Percentiles rank a stretch among this genome's conserved stretches.
Evolutionary conservation across 2,113 vertebrate species (phyloP).

Genomic region (Hydrolagus affinis): DNA sequence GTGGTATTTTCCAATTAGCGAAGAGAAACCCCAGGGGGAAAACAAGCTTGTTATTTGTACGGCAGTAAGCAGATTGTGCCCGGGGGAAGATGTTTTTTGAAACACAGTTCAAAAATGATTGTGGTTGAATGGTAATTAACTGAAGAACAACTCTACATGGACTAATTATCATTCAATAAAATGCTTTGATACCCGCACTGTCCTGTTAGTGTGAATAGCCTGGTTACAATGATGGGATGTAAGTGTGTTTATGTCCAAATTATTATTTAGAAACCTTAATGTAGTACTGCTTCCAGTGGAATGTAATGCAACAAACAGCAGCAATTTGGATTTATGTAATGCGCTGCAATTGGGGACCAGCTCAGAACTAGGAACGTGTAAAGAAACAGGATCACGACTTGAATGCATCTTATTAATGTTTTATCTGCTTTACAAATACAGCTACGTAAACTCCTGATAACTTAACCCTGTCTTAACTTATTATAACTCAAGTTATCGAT

Average conservation of each 20-base stretch:
- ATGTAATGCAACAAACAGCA: not conserved
- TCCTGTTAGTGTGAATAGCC: no score
- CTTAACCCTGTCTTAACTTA: no score
- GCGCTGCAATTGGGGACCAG: no score
- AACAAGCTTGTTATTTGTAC: not conserved
- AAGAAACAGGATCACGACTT: no score
- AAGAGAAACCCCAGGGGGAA: not conserved
- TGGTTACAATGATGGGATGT: no score
- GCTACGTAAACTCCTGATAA: no score
- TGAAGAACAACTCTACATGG: not conserved
- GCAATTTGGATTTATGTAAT: no score
- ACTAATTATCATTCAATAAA: not conserved
- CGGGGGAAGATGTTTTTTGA: not conserved
- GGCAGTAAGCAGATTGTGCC: not conserved
- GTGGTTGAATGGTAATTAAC: conserved; percentile 1
- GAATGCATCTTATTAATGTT: no score
- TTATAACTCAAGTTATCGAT: no score
- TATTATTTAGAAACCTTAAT: not conserved
- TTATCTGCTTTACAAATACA: no score
- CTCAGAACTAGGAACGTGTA: no score
- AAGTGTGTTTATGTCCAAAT: no score
- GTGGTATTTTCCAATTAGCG: not conserved
- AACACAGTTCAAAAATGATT: not conserved
- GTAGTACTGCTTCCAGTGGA: not conserved
- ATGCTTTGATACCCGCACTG: not conserved